Conservation (phyloP, 2,113 vertebrate species). For the Neomonachus schauinslandi region DNA sequence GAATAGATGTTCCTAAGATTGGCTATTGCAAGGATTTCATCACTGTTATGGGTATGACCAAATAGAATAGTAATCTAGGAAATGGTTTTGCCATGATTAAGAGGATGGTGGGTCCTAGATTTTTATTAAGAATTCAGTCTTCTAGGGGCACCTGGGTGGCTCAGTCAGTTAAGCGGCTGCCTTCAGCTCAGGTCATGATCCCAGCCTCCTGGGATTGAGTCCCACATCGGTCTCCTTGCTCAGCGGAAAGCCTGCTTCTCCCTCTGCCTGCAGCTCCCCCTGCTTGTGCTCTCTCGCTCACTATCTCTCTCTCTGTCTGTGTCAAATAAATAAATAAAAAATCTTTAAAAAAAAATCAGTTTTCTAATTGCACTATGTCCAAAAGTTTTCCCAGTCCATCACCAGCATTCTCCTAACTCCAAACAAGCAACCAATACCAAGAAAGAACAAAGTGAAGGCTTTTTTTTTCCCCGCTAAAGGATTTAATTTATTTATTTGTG, state of each 20-base stretch:
- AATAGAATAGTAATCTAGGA: not conserved
- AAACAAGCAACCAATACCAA: not conserved
- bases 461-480: not conserved
- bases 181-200: no score
- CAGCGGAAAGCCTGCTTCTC: no score
- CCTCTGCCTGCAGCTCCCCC: no score
- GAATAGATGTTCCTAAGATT: not conserved
- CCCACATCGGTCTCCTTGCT: no score
- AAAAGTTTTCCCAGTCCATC: not conserved
- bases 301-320: no score
- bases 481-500: not conserved
- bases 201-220: no score
- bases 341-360: no score
- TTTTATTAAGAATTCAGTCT: not conserved
- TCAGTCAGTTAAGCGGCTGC: no score
- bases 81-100: not conserved
- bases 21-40: not conserved
- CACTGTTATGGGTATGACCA: not conserved
- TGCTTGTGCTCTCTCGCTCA: no score
- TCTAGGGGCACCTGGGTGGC: not conserved
- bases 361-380: not conserved
- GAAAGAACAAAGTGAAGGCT: not conserved
- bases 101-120: fast-evolving
- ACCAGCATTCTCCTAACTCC: not conserved
- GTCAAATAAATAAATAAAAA: no score